Evolutionary conservation across 2,113 vertebrate genomes (phyloP).

Genomic region (Hemicordylus capensis): DNA sequence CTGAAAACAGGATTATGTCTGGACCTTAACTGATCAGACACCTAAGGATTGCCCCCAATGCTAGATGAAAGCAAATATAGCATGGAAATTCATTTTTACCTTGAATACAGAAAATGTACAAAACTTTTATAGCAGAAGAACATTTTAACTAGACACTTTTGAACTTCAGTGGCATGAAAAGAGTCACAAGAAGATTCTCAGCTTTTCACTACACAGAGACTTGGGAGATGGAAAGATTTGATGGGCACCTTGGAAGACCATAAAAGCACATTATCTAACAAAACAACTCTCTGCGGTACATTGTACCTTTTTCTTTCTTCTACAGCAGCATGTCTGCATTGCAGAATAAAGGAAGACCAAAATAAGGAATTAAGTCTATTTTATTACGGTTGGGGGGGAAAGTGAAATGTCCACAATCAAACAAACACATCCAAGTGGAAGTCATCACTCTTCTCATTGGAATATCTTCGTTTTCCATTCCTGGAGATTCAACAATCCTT

Average conservation of each 20-base stretch:
- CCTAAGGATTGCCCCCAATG: rapidly evolving
- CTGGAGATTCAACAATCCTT: rapidly evolving
- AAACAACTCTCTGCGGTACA: slow-evolving; percentile 10
- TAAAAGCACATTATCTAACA: slow-evolving; percentile 51
- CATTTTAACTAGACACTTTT: background rate
- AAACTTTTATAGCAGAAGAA: background rate
- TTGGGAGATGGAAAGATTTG: slow-evolving; percentile 14
- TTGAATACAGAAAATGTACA: slow-evolving; percentile 8
- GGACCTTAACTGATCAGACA: background rate
- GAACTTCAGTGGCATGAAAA: background rate
- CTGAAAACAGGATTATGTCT: rapidly evolving
- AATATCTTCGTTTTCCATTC: background rate
- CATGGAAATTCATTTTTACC: slow-evolving; percentile 19
- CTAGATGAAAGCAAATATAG: background rate
- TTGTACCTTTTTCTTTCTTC: slow-evolving; percentile 1
- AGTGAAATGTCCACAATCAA: background rate
- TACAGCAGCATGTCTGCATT: background rate
- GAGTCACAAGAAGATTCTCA: slow-evolving; percentile 10
- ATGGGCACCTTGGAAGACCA: slow-evolving; percentile 32
- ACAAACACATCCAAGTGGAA: slow-evolving; percentile 17
- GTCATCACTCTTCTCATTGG: rapidly evolving
- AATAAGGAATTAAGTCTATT: background rate
- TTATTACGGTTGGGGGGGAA: background rate
- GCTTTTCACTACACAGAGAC: background rate
- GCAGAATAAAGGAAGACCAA: background rate